A percentile compares a stretch with the other conserved stretches of the same genome.
Evolutionary conservation across 2,113 vertebrate species (phyloP).

Genomic region (Xiphorhynchus elegans): DNA sequence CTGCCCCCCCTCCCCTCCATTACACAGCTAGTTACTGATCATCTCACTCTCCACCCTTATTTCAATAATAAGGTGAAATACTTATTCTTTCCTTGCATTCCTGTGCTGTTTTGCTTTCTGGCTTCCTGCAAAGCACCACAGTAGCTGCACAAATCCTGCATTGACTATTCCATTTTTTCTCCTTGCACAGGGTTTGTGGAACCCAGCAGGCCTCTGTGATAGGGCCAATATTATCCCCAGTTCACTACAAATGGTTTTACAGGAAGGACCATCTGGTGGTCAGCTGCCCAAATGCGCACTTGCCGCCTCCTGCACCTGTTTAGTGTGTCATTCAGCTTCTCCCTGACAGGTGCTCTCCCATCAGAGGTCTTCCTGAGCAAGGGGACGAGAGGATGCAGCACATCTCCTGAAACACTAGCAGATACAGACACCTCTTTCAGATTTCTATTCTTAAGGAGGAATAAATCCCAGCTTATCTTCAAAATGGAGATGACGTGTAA

Average conservation of each 20-base stretch:
- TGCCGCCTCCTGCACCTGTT: not conserved
- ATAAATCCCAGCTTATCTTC: not conserved
- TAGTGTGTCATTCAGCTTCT: not conserved
- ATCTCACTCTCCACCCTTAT: not conserved
- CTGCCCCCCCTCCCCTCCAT: not conserved
- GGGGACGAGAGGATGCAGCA: fast-evolving
- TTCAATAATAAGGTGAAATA: not conserved
- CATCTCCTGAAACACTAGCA: fast-evolving
- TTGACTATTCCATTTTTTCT: not conserved
- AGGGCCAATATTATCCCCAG: fast-evolving
- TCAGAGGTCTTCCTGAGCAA: not conserved
- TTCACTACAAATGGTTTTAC: not conserved
- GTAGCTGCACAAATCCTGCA: not conserved
- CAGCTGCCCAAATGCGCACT: not conserved
- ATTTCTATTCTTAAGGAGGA: not conserved
- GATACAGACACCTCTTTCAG: not conserved
- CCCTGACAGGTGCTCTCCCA: not conserved
- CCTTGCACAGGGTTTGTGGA: fast-evolving
- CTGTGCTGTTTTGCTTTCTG: not conserved
- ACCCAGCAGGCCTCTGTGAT: not conserved
- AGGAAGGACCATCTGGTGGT: not conserved
- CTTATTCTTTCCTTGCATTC: not conserved
- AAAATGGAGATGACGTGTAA: fast-evolving
- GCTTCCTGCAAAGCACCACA: not conserved
- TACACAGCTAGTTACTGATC: fast-evolving